Conservation (phyloP, 2,797 vertebrate genomes). For the Rhinichthys osculus region DNA sequence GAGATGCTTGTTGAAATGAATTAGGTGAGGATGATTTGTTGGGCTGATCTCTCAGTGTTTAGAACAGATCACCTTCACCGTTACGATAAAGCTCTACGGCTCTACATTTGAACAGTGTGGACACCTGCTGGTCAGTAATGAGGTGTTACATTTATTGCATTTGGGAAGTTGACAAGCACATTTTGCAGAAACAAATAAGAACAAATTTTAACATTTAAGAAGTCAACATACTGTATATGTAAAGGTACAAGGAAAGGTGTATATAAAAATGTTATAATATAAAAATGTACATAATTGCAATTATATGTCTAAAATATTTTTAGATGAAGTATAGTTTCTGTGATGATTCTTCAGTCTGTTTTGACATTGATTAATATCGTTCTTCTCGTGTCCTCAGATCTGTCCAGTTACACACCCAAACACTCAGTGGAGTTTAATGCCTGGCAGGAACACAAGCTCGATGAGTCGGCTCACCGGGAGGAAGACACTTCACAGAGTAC, state of each 20-base stretch:
- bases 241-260: not conserved
- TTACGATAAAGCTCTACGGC: not conserved
- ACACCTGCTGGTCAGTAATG: conserved; percentile 69
- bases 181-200: not conserved
- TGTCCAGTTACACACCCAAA: conserved; percentile 93
- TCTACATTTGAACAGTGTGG: conserved; percentile 53
- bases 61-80: not conserved
- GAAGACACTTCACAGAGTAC: conserved; percentile 64
- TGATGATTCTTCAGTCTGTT: not conserved
- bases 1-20: not conserved
- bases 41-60: not conserved
- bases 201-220: not conserved
- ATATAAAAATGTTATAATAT: not conserved
- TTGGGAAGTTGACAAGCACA: not conserved
- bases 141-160: not conserved
- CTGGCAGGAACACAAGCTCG: conserved; percentile 89
- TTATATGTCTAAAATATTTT: not conserved
- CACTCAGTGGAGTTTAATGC: conserved; percentile 87
- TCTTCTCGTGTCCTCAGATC: conserved; percentile 73
- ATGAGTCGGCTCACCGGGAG: conserved; percentile 69
- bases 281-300: not conserved
- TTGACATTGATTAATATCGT: not conserved
- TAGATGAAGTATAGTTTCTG: not conserved
- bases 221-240: not conserved
- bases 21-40: not conserved